Base-by-base conservation (phyloP, 2,888 invertebrate species). In the Leptura quadrifasciata region DNA sequence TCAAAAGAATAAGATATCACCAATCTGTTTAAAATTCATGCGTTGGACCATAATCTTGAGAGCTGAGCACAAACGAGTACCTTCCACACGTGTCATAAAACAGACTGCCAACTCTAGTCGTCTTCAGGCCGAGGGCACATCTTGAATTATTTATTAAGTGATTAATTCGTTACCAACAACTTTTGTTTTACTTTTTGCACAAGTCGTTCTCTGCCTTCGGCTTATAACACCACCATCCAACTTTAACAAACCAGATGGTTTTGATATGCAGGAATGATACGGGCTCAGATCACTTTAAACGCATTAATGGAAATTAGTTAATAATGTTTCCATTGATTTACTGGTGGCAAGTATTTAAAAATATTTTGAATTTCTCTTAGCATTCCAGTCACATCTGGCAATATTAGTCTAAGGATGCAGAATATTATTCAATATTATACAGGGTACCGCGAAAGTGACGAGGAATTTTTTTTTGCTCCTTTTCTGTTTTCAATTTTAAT, bases 81-180 rank as follows among this genome's bases (percentile, higher is more conserved):
- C 74, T 57, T 77, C 57, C 72, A 82, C 80, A 81, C 80, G 81
- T 81, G 83, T 82, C 79, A 80, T 82, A 80, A 82, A 81, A 76
- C 80, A 80, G 79, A 72, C 79, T 77, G 73, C 76, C 78, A 74
- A 72, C 71, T 78, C 75, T 75, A 69, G 72, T 78, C 75, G 76
- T 80, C 75, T 77, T 79, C 58, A 24, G 73, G 78, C 80, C 79
- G 74, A 75, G 72, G 80, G 81, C 81, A 72, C 81, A 74, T 80
- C 82, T 82, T 84, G 84, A 84, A 84, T 84, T 84, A 84, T 84
- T 84, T 84, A 84, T 84, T 82, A 81, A 81, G 82, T 81, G 82
- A 84, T 84, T 84, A 84, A 84, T 84, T 83, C 83, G 81, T 82
- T 80, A 79, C 80, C 75, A 79, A 69, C 67, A 54, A 75, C 75